Evolutionary conservation across 2,888 invertebrate species (phyloP), one percentile per base, ranked within the genome.

Genomic region (Polietes domitor): DNA sequence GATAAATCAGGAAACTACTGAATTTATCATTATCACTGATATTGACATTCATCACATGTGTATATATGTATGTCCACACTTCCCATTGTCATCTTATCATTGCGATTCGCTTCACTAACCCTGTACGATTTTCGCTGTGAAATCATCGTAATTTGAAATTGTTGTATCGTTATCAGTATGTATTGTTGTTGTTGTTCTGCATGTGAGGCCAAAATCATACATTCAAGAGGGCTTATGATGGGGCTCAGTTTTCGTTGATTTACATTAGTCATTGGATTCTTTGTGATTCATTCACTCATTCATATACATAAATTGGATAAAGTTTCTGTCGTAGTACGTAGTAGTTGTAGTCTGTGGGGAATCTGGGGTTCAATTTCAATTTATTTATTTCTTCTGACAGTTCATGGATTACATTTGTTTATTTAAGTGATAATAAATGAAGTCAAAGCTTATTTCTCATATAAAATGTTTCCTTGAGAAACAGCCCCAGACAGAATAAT

Each of bases 241-340:
- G 24, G 12, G 21, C 15, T 32, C 21, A 21, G 19, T 21, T 65
- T 1, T 5, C 17, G 2, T 65, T 32, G 21, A 68, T 68, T 43
- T 21, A 15, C 68, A 68, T 24, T 24, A 43, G 43, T 43, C 68
- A 68, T 68, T 24, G 41, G 68, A 43, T 68, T 63, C 2, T 37
- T 19, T 1, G 24, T 68, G 41, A 68, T 37, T 68, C 37, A 68
- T 68, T 43, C 15, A 26, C n/a, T 43, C n/a, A 47, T 43, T n/a
- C 68, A 68, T 47, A 26, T 6, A 2, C 17, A 17, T 9, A 12
- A 10, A n/a, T 3, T 41, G 32, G 19, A 32, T 9, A 26, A 28
- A 24, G 7, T 41, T 55, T 21, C 21, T 7, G 6, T 19, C 10
- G 10, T 55, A 10, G 5, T 9, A 5, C n/a, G n/a, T n/a, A n/a